Base-by-base conservation (phyloP, 2,113 vertebrate genomes). In the Romanogobio albipinnatus region DNA sequence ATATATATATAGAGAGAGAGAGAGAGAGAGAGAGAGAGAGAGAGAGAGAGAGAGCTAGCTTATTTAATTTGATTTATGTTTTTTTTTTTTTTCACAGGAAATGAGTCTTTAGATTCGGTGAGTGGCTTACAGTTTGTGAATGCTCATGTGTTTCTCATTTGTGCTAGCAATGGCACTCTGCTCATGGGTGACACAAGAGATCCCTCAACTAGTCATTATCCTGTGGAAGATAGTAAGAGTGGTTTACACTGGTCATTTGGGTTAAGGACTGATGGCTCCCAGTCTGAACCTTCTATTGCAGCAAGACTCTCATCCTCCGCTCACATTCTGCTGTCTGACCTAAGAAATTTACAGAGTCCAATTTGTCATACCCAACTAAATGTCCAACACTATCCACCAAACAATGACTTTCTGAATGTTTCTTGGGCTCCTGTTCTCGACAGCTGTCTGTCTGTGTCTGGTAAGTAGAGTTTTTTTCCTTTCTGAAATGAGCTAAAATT, bases 401-500 rank as follows among this genome's bases (percentile, higher is more conserved):
- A n/a, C 2, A 81, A 51, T 0, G 91, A 94, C 1, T 90, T 95
- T 71, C 90, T 97, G 85, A 90, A 24, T 0, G 82, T 96, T 88
- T 95, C 92, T 0, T 98, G 96, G 96, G 96, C 97, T 49, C 96
- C 97, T 0, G 86, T 84, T 73, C 90, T 97, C 80, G 87, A 91
- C 14, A 87, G 88, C 62, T 95, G 90, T 79, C 47, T 98, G 10
- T 93, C 96, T 0, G 47, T 97, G 47, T 98, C 97, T 91, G 97
- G 97, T 99, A 83, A 8, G 89, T 73, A 43, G 6, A 71, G 14
- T 17, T 36, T 36, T 29, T 61, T 68, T 22, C 7, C 29, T 36
- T 33, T 76, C 15, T 56, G 7, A 76, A 26, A 36, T 56, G 13
- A 7, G 14, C 43, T 24, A 13, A 70, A 2, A 19, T 22, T 75